phyloP scores from a whole-genome alignment of 2,888 invertebrate species.

The Agrochola litura region DNA sequence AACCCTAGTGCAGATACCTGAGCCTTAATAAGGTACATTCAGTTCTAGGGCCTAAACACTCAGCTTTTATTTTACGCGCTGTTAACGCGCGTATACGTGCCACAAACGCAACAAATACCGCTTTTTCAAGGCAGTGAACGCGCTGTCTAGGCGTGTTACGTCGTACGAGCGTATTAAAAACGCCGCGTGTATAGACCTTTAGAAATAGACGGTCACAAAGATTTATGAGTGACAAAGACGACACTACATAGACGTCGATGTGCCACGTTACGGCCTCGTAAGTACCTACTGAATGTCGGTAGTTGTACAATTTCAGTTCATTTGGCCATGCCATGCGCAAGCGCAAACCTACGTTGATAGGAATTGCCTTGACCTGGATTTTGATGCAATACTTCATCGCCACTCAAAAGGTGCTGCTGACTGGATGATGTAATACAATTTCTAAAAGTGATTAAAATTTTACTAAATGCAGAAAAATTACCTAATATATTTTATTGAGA shows the following conservation, averaged over 20 bases:
- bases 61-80: background rate
- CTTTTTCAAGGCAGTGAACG: background rate
- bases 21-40: background rate
- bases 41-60: background rate
- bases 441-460: background rate
- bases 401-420: constrained; percentile 16
- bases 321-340: constrained; percentile 35
- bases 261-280: background rate
- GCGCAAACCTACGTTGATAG: constrained; percentile 36
- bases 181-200: too few relatives aligned
- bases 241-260: background rate
- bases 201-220: background rate
- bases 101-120: background rate
- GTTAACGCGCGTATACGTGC: background rate
- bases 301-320: constrained; percentile 34
- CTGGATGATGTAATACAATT: constrained; percentile 22
- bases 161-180: too few relatives aligned
- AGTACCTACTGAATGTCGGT: background rate
- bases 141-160: too few relatives aligned
- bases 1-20: background rate
- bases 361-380: constrained; percentile 40
- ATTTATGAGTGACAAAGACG: background rate
- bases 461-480: background rate
- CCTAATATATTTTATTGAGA: background rate
- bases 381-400: background rate